Evolutionary conservation across 2,797 vertebrate genomes (phyloP), one percentile per base, ranked within the genome.

Genomic region (Yasuhikotakia modesta): DNA sequence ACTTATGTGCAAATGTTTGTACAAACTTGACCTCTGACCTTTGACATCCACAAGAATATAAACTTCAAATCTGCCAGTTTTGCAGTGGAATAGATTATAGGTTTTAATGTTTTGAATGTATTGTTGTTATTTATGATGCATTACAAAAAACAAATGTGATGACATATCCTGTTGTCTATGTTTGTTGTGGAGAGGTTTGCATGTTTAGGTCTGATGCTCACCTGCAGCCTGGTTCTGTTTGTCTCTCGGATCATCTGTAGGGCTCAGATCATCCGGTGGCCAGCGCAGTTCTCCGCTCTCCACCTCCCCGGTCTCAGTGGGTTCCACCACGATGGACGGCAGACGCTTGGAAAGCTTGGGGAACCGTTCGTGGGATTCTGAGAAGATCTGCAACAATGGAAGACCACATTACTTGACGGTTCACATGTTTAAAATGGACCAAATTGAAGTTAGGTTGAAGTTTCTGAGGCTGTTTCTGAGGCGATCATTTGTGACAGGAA

Each of bases 241-340:
- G 48, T 85, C 82, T 75, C 79, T 86, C 17, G 70, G 63, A 58
- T 92, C 91, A 43, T 92, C 90, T 0, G 87, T 79, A 14, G 92
- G 88, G 75, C 90, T 91, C 81, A 92, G 81, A 82, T 94, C 92
- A 70, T 94, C 93, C 0, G 93, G 93, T 45, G 94, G 93, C 94
- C 93, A 94, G 71, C 93, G 91, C 53, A 94, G 88, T 88, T 94
- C 93, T 17, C 93, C 93, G 0, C 93, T 94, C 85, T 94, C 93
- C 63, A 94, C 93, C 16, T 94, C 91, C 1, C 92, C 93, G 0
- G 89, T 89, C 86, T 94, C 93, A 0, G 89, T 92, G 0, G 93
- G 93, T 79, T 94, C 93, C 78, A 94, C 93, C 78, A 94, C 92
- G 0, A 94, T 94, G 0, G 94, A 94, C 0, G 93, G 92, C 81